Conservation (phyloP, 2,113 vertebrate genomes). For the Galemys pyrenaicus region DNA sequence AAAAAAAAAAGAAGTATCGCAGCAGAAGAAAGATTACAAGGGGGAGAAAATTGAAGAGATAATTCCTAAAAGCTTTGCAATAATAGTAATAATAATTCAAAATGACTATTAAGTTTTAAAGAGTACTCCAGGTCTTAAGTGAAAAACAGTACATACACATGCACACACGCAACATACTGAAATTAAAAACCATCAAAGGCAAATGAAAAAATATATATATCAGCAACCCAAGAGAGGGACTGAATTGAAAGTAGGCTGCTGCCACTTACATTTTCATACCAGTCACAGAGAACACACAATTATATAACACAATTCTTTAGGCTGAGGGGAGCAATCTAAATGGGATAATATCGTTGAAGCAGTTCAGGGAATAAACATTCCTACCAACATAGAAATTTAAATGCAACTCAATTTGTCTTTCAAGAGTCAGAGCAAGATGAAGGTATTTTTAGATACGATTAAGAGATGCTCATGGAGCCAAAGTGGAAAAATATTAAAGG, state of each 20-base stretch:
- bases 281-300: fast-evolving
- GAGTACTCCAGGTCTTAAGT: not conserved
- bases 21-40: not conserved
- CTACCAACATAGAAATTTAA: not conserved
- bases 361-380: not conserved
- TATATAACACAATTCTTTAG: not conserved
- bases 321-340: not conserved
- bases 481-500: not conserved
- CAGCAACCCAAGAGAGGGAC: not conserved
- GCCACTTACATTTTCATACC: fast-evolving
- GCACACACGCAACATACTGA: not conserved
- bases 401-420: not conserved
- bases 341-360: too few species aligned
- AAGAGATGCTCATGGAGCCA: not conserved
- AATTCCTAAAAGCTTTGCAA: not conserved
- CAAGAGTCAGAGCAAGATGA: not conserved
- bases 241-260: not conserved
- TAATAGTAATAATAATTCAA: not conserved
- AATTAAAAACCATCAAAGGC: not conserved
- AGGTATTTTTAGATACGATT: not conserved
- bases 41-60: not conserved
- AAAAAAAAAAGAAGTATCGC: not conserved
- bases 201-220: not conserved
- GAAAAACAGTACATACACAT: too few species aligned
- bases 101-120: not conserved